Percentiles rank a stretch among this genome's conserved stretches.
Conservation (phyloP, 2,888 invertebrate genomes). For the Erpobdella octoculata region DNA sequence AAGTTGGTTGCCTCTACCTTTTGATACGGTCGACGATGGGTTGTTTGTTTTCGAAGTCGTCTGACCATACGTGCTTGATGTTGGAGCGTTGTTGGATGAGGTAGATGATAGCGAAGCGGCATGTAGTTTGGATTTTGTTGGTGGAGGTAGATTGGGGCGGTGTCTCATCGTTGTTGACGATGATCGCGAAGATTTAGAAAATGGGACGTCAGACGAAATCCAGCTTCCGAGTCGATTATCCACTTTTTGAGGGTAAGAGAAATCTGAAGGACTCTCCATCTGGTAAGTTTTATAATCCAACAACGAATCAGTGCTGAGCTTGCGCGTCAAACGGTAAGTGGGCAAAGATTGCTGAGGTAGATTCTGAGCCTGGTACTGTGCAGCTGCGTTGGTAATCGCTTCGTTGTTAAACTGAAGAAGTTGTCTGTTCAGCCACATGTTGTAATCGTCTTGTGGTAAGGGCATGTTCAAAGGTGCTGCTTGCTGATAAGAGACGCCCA, state of each 20-base stretch:
- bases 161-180: slow-evolving; percentile 19
- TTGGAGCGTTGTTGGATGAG: slow-evolving; percentile 7
- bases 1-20: slow-evolving; percentile 41
- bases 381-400: background rate
- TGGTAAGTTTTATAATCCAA: slow-evolving; percentile 45
- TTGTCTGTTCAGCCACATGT: slow-evolving; percentile 18
- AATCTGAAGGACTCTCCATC: slow-evolving; percentile 39
- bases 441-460: slow-evolving; percentile 26
- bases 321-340: slow-evolving; percentile 36
- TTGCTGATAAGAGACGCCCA: background rate
- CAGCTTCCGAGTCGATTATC: slow-evolving; percentile 22
- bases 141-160: slow-evolving; percentile 24
- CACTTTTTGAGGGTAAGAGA: slow-evolving; percentile 9
- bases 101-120: slow-evolving; percentile 1
- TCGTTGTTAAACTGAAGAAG: slow-evolving; percentile 21
- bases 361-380: background rate
- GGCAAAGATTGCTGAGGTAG: background rate
- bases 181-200: slow-evolving; percentile 16
- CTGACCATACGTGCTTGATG: background rate
- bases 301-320: slow-evolving; percentile 44
- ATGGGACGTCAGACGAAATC: slow-evolving; percentile 13
- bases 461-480: background rate
- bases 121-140: slow-evolving; percentile 23
- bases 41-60: background rate
- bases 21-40: slow-evolving; percentile 17